These are phyloP conservation scores for Scylla paramamosain DNA, from an alignment of 1,140 invertebrate species.

Conservation along the genomic window DNA sequence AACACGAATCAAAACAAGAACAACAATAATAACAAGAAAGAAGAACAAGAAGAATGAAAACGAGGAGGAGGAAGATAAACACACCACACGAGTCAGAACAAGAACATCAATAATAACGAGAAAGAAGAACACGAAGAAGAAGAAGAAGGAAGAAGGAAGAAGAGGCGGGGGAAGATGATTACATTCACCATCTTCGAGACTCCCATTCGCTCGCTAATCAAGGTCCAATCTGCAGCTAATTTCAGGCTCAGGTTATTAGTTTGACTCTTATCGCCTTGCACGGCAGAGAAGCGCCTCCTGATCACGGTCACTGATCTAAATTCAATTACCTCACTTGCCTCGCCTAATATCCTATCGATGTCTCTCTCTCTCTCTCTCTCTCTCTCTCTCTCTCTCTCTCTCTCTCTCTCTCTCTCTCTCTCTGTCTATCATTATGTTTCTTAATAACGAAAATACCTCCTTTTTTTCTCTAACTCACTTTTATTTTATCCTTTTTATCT, in stretches of 20 bases:
- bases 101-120: too few species aligned
- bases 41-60: background rate
- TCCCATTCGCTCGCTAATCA: background rate
- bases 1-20: too few species aligned
- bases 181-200: background rate
- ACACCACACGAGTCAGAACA: too few species aligned
- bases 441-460: too few species aligned
- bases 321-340: background rate
- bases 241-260: slow-evolving; percentile 10
- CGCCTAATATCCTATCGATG: background rate
- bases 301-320: slow-evolving; percentile 21
- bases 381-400: too few species aligned
- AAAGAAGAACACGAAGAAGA: background rate
- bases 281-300: background rate
- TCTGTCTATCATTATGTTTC: background rate
- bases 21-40: background rate
- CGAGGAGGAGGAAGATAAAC: too few species aligned
- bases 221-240: slow-evolving; percentile 3
- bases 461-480: too few species aligned
- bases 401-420: background rate
- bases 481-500: too few species aligned
- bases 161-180: background rate
- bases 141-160: background rate
- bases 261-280: background rate
- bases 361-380: too few species aligned